A percentile compares a stretch with the other conserved stretches of the same genome.
Conservation (phyloP, 2,797 vertebrate genomes). For the Phataginus tetradactyla region DNA sequence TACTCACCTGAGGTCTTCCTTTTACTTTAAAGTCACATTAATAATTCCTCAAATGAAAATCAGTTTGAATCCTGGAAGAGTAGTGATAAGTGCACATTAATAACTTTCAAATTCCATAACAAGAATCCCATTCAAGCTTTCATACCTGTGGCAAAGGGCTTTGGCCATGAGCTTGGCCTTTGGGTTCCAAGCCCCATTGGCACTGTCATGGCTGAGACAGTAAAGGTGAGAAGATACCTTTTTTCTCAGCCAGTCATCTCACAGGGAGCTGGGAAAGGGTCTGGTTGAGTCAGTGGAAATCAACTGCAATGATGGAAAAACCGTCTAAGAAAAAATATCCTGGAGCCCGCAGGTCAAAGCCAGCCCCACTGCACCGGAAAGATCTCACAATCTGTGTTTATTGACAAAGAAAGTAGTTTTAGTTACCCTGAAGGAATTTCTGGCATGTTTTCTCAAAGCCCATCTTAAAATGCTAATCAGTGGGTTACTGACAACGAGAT, state of each 20-base stretch:
- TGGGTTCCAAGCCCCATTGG: neutral
- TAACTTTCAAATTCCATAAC: neutral
- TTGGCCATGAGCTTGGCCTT: neutral
- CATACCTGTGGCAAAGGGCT: neutral
- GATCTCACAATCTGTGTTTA: constrained; percentile 4
- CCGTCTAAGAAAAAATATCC: constrained; percentile 29
- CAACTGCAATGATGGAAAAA: constrained; percentile 46
- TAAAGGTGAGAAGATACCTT: constrained; percentile 18
- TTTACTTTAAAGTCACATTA: constrained; percentile 43
- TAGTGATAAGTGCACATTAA: neutral
- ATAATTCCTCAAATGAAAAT: constrained; percentile 14
- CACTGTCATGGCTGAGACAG: constrained; percentile 26
- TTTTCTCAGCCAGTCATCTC: constrained; percentile 40
- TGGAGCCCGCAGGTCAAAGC: constrained; percentile 17
- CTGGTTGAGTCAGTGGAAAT: constrained; percentile 60
- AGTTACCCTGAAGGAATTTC: constrained; percentile 61
- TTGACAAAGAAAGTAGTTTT: constrained; percentile 62
- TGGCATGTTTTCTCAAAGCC: constrained; percentile 77
- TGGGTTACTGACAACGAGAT: constrained; percentile 76
- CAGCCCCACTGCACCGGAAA: constrained; percentile 13
- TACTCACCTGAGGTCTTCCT: neutral
- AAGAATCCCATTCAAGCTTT: neutral
- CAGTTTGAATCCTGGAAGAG: neutral
- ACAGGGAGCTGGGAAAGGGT: neutral
- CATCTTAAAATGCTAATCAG: constrained; percentile 78